A percentile compares a stretch with the other conserved stretches of the same genome.
phyloP scores from a whole-genome alignment of 2,888 invertebrate species.

The Mystacides longicornis region DNA sequence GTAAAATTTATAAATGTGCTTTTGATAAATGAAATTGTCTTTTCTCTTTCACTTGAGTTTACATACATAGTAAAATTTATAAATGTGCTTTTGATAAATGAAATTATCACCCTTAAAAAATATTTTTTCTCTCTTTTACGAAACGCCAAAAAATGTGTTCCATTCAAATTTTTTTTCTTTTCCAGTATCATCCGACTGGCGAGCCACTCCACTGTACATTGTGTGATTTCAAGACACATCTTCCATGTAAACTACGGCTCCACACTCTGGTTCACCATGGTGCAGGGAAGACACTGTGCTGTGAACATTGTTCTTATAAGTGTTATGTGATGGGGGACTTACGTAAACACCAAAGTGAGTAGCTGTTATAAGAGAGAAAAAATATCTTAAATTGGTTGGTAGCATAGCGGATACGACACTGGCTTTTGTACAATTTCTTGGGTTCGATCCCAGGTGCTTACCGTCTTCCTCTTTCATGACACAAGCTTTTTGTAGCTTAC shows the following conservation, averaged over 20 bases:
- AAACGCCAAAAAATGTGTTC: not conserved
- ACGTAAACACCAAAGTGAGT: constrained; percentile 33
- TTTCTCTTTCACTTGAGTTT: too few relatives aligned
- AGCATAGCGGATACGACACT: not conserved
- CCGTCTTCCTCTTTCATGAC: too few relatives aligned
- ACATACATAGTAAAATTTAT: too few relatives aligned
- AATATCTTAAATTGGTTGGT: not conserved
- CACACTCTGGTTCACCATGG: constrained; percentile 26
- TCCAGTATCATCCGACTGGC: constrained; percentile 23
- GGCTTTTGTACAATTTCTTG: not conserved
- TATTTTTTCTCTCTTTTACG: too few relatives aligned
- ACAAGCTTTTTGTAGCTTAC: too few relatives aligned
- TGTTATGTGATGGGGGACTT: constrained; percentile 39
- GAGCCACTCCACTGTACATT: constrained; percentile 23
- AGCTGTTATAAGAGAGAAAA: too few relatives aligned
- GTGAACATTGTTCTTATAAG: constrained; percentile 26
- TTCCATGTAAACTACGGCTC: constrained; percentile 11
- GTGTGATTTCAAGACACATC: constrained; percentile 18
- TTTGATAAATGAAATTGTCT: too few relatives aligned
- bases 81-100: too few relatives aligned
- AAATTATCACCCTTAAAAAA: too few relatives aligned
- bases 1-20: too few relatives aligned
- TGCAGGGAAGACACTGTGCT: constrained; percentile 23
- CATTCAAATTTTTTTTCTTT: not conserved
- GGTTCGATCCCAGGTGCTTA: too few relatives aligned